Evolutionary conservation across 2,888 invertebrate genomes (phyloP), one percentile per base, ranked within the genome.

Genomic region (Unio delphinus): DNA sequence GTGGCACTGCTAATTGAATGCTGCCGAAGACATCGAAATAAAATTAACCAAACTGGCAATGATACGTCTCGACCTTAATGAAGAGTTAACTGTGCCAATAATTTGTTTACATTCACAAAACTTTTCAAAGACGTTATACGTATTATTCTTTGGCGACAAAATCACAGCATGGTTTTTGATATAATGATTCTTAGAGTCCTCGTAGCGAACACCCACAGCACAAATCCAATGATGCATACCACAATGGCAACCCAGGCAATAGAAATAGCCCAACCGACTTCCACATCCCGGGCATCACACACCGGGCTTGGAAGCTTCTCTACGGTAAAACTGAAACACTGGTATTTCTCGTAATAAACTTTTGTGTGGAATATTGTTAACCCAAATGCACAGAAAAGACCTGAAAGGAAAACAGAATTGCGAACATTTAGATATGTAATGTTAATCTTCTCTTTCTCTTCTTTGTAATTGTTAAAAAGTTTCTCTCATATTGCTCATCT

Each of bases 321-420:
- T 15, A 69, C 70, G 30, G 75, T 72, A 64, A 86, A 78, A 1
- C 79, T 72, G 64, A 83, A 83, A 67, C 86, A 86, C 62, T 80
- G 74, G 64, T 80, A 81, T 26, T 73, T 78, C 74, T 86, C 86
- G 69, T 87, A 88, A 67, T 80, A 82, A 54, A 96, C 92, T 89
- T 97, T 97, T 91, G 95, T 95, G 91, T 97, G 96, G 88, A 97
- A 96, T 89, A 97, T 97, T 91, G 95, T 94, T 73, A 97, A 92
- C 0, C 96, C 95, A 91, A 97, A 97, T 80, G 96, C 92, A 34
- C 96, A 95, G 90, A 97, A 97, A 2, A 95, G 93, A 57, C 96
- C 96, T 96, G 92, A 55, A 30, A 91, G 83, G 75, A 70, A 69
- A 71, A 65, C 88, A 87, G 67, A 72, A 57, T 66, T 30, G 34